Evolutionary conservation across 2,888 invertebrate species (phyloP), one percentile per base, ranked within the genome.

Genomic region (Acanthosepion lycidas): DNA sequence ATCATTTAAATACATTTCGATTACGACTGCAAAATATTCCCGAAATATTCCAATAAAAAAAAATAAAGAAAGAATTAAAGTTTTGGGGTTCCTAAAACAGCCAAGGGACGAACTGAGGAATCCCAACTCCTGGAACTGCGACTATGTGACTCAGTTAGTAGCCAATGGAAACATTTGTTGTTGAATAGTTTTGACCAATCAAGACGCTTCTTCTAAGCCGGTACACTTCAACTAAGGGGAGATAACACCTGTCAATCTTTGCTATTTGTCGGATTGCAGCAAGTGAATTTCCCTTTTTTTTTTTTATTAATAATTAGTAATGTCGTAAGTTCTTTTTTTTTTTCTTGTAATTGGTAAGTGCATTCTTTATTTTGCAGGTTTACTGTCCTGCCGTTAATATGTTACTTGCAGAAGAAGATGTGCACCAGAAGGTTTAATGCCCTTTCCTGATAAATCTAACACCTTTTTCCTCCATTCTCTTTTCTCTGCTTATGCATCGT

Each of bases 141-240:
- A 78, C 78, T 78, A 33, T n/a, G 78, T 78, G 78, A 78, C 78
- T 78, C 78, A 78, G 78, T 78, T 78, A 78, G 78, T 15, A 78
- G n/a, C 78, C 78, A 78, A 78, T 78, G 12, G n/a, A 78, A 78
- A 78, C 33, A 15, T 78, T 78, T 78, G 78, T 78, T 78, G 78
- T 78, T 78, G 33, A 78, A 78, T 78, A 78, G n/a, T 78, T 78
- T 78, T n/a, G 78, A 78, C 78, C 78, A 78, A 78, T 78, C n/a
- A 78, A 78, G n/a, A 78, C n/a, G 33, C 78, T 78, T 78, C 15
- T 78, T 78, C 33, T 33, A n/a, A 12, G n/a, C 78, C 78, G n/a
- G 78, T 78, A 78, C 5, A n/a, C 15, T 78, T 78, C 78, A 78
- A 78, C n/a, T 78, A 78, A 78, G 78, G 78, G n/a, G n/a, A 78